These are phyloP conservation scores for Apantesis nais DNA, from an alignment of 2,888 invertebrate species.

Conservation along the genomic window DNA sequence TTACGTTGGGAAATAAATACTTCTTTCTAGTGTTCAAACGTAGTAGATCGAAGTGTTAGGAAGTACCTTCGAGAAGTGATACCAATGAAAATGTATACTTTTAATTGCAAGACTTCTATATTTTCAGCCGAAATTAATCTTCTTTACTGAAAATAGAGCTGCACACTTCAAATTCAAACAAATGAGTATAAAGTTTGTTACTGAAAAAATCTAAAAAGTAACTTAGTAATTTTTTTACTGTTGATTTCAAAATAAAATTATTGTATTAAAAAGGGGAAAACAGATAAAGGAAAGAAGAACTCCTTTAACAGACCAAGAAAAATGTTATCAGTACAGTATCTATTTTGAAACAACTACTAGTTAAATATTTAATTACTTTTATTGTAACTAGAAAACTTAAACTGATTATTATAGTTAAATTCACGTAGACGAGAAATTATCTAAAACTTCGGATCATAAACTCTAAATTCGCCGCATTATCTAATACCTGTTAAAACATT, in stretches of 20 bases:
- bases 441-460: background rate
- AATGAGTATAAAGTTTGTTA: no score
- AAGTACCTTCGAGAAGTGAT: slow-evolving; percentile 32
- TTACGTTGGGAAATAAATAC: slow-evolving; percentile 52
- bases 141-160: background rate
- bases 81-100: background rate
- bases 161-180: background rate
- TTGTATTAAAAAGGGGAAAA: no score
- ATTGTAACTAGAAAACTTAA: background rate
- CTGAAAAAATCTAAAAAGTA: no score
- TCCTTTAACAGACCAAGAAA: no score
- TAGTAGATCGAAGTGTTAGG: slow-evolving; percentile 29
- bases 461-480: background rate
- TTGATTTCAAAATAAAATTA: no score
- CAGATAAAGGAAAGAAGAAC: no score
- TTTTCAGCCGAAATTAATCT: background rate
- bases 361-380: no score
- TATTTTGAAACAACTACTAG: no score
- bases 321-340: no score
- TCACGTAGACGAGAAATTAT: background rate
- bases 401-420: background rate
- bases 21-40: slow-evolving; percentile 38
- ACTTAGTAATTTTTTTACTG: no score
- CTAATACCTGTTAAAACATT: slow-evolving; percentile 1
- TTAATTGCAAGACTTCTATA: background rate